A percentile compares a stretch with the other conserved stretches of the same genome.
Conservation (phyloP, 2,797 vertebrate genomes). For the Rhadinocentrus ornatus region DNA sequence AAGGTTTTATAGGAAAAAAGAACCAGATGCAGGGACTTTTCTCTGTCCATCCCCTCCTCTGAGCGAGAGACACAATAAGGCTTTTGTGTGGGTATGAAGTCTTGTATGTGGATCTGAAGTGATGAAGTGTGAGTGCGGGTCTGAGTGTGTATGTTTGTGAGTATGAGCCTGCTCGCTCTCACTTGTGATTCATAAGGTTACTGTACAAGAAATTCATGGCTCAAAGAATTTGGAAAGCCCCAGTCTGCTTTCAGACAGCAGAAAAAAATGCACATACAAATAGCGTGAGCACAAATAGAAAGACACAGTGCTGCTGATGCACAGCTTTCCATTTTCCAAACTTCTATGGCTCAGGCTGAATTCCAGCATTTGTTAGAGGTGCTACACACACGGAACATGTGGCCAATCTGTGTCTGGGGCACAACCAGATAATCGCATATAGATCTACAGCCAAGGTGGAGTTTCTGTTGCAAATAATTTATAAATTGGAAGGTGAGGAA, state of each 20-base stretch:
- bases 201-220: constrained; percentile 67
- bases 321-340: constrained; percentile 27
- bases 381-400: not conserved
- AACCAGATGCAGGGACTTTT: constrained; percentile 73
- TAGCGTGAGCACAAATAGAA: constrained; percentile 16
- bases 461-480: constrained; percentile 15
- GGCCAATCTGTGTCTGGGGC: not conserved
- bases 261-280: constrained; percentile 50
- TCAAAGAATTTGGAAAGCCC: constrained; percentile 75
- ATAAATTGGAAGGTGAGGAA: not conserved
- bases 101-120: constrained; percentile 48
- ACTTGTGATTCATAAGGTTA: constrained; percentile 78
- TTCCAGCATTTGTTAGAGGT: constrained; percentile 3
- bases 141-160: constrained; percentile 41
- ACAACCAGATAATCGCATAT: not conserved
- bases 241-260: constrained; percentile 67
- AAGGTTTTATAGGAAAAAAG: constrained; percentile 38
- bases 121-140: constrained; percentile 57
- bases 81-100: constrained; percentile 64
- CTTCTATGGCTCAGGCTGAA: constrained; percentile 11
- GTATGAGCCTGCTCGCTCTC: constrained; percentile 44
- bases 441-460: not conserved
- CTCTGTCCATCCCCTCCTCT: constrained; percentile 52
- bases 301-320: constrained; percentile 2
- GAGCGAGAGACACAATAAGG: constrained; percentile 47